These are phyloP conservation scores for Sisor rabdophorus DNA, from an alignment of 2,113 vertebrate species.

Conservation along the genomic window DNA sequence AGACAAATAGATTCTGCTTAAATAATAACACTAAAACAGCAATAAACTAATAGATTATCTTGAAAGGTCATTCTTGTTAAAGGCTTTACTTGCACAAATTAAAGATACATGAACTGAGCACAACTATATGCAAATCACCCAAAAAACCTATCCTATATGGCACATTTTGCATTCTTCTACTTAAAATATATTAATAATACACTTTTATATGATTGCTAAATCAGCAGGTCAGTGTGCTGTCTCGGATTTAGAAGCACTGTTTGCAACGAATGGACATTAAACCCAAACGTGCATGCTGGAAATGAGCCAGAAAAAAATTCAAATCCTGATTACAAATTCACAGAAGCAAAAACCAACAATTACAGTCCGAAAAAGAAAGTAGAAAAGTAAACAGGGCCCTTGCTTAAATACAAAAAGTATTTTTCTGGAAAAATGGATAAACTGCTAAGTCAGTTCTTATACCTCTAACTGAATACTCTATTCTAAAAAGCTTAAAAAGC, in stretches of 20 bases:
- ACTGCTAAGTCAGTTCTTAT: not conserved
- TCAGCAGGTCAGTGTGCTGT: slow-evolving; percentile 43
- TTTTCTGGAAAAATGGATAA: not conserved
- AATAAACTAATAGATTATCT: slow-evolving; percentile 69
- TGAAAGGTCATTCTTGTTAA: slow-evolving; percentile 65
- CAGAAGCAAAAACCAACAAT: slow-evolving; percentile 59
- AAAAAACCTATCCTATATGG: slow-evolving; percentile 16
- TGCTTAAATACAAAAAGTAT: slow-evolving; percentile 53
- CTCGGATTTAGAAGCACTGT: slow-evolving; percentile 54
- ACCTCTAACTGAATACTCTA: not conserved
- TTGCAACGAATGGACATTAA: slow-evolving; percentile 52
- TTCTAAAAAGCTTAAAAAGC: not conserved
- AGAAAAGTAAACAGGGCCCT: slow-evolving; percentile 55
- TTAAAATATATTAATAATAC: slow-evolving; percentile 46
- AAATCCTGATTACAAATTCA: slow-evolving; percentile 60
- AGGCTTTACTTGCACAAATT: slow-evolving; percentile 58
- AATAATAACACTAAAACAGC: slow-evolving; percentile 57
- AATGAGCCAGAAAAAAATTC: slow-evolving; percentile 43
- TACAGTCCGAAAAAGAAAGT: slow-evolving; percentile 52
- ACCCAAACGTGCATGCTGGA: slow-evolving; percentile 51
- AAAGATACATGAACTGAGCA: not conserved
- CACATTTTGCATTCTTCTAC: slow-evolving; percentile 27
- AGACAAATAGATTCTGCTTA: slow-evolving; percentile 60
- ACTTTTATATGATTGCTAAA: slow-evolving; percentile 53
- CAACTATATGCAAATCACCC: not conserved